Base-by-base conservation (phyloP, 2,797 vertebrate genomes). In the Ambastaia sidthimunki region DNA sequence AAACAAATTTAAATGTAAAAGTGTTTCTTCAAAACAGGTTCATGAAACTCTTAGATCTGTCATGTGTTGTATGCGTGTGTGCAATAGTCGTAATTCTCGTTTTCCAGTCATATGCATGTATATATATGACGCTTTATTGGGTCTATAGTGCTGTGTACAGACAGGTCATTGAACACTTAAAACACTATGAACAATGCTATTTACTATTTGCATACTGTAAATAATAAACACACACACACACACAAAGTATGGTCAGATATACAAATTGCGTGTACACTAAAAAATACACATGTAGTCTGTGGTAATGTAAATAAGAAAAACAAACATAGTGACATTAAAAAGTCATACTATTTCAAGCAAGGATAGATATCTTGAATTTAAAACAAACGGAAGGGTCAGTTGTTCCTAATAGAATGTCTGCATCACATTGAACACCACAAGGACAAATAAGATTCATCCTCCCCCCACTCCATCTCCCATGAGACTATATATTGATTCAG, bases 401-500 rank as follows among this genome's bases (percentile, higher is more conserved):
- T 50, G 44, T 57, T 21, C 57, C 13, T 37, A 37, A 34, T 76
- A 57, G 1, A 57, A 57, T 21, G 7, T 21, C 19, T 19, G 19
- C n/a, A 21, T 55, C 19, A 55, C n/a, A 55, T 10, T 21, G 19
- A 7, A 7, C n/a, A 21, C 54, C 54, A 57, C 54, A 11, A 57
- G 19, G 7, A 57, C 54, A 10, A 57, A 57, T 57, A 21, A 57
- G 54, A 57, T 65, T 28, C 18, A 65, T 4, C 28, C 28, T 65
- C 18, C 34, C 25, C 18, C 62, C 31, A 1, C 41, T 68, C 18
- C 31, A 41, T 72, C 60, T 71, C 59, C 23, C 60, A 28, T 16
- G 31, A 65, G 11, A 15, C 9, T 21, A 44, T 10, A 47, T 23
- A 66, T 66, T 73, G 50, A 65, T 65, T 72, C 44, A 76, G 21